Conservation (phyloP, 2,888 invertebrate genomes). For the Pocota personata region DNA sequence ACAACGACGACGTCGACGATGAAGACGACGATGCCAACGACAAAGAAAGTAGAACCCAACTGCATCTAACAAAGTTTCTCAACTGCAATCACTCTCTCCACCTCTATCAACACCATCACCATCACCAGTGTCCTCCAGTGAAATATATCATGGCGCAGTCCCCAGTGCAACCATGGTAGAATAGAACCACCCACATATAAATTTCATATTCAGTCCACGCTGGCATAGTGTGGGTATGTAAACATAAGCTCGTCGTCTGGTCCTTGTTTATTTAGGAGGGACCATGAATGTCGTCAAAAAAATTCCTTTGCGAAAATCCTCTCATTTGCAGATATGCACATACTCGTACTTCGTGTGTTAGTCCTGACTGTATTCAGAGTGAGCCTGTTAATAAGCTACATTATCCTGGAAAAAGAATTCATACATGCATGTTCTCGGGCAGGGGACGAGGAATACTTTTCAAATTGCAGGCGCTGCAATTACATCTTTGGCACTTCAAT, state of each 20-base stretch:
- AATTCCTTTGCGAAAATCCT: constrained; percentile 28
- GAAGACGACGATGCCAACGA: constrained; percentile 11
- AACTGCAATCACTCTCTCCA: constrained; percentile 53
- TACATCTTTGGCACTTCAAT: constrained; percentile 69
- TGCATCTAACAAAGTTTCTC: constrained; percentile 52
- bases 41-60: constrained; percentile 26
- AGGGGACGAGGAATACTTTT: constrained; percentile 41
- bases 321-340: constrained; percentile 52
- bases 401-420: constrained; percentile 41
- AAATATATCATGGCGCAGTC: constrained; percentile 28
- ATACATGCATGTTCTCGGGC: not conserved
- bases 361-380: constrained; percentile 33
- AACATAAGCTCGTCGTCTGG: constrained; percentile 68
- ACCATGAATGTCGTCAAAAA: constrained; percentile 48
- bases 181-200: constrained; percentile 32
- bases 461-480: constrained; percentile 63
- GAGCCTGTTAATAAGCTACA: constrained; percentile 70
- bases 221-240: constrained; percentile 35
- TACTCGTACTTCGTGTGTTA: constrained; percentile 15
- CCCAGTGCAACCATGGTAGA: not conserved
- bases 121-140: constrained; percentile 34
- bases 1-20: constrained; percentile 19
- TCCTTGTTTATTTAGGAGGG: constrained; percentile 59
- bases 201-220: constrained; percentile 27
- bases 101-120: not conserved